Conservation (phyloP, 2,113 vertebrate species). For the Chroicocephalus ridibundus region DNA sequence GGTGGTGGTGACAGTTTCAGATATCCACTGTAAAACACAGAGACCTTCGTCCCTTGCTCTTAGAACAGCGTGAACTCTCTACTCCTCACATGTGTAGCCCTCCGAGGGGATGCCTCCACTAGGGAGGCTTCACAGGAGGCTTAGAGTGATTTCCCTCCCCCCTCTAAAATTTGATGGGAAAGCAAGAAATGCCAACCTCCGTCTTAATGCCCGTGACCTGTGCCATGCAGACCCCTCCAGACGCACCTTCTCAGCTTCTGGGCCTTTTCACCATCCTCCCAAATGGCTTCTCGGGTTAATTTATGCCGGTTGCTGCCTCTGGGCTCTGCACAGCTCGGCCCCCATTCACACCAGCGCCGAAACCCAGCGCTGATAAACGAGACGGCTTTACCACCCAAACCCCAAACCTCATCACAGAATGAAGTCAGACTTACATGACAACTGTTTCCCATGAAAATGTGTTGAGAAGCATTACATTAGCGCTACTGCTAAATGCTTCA, state of each 20-base stretch:
- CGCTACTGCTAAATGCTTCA: neutral
- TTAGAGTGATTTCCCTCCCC: too few species aligned
- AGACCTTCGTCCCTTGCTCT: neutral
- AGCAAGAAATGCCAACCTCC: neutral
- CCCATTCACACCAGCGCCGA: rapidly evolving
- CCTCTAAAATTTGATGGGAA: neutral
- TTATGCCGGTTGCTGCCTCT: rapidly evolving
- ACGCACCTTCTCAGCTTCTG: neutral
- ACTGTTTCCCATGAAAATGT: neutral
- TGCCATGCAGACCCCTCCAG: neutral
- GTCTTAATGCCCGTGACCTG: neutral
- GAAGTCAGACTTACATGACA: neutral
- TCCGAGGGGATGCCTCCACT: neutral
- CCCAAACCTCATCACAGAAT: neutral
- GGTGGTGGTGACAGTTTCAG: neutral
- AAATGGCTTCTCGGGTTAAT: rapidly evolving
- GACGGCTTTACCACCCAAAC: rapidly evolving
- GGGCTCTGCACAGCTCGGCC: neutral
- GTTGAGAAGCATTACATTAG: neutral
- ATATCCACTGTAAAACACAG: rapidly evolving
- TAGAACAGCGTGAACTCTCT: neutral
- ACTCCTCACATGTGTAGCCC: rapidly evolving
- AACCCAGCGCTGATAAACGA: neutral
- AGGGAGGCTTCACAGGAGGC: neutral
- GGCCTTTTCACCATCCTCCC: neutral